Base-by-base conservation (phyloP, 2,888 invertebrate species). In the Chrysotoxum bicinctum region DNA sequence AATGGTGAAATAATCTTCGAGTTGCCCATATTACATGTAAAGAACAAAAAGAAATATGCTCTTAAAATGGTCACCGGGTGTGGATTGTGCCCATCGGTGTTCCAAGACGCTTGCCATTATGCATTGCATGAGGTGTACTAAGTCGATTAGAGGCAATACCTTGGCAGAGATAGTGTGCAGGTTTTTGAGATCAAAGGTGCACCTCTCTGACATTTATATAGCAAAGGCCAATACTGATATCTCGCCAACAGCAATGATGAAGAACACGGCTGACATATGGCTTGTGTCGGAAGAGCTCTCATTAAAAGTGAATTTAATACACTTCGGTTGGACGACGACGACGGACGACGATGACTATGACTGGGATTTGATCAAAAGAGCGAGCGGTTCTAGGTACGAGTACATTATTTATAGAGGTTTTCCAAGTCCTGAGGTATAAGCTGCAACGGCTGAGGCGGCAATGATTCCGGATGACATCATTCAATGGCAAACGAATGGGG, bases 231-330 rank as follows among this genome's bases (percentile, higher is more conserved):
- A 21, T 45, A 56, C 45, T 43, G 56, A 64, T 64, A 64, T 14
- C 56, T 1, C 23, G 10, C 19, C 2, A 35, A 45, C 8, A 48
- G 19, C 21, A 14, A 35, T 50, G 43, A 72, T 35, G 50, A 50
- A 56, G 72, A 68, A 37, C 60, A 52, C 14, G 35, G 43, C 79
- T 75, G 79, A 75, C 83, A 79, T 79, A 79, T 75, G 69, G 66
- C 76, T 80, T 68, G 72, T 76, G 76, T 85, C 85, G 72, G 80
- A 76, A 85, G 76, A 81, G 66, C 62, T 85, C 85, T 73, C 85
- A 85, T 85, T 81, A 85, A 80, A 80, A 85, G 85, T 76, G 85
- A 85, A 85, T 76, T 81, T 76, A 85, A 76, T 81, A 79, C 80
- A 85, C 80, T 69, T 75, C 21, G 52, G 74, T 62, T 58, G 84